These are phyloP conservation scores for Sceliomorpha sp. DNA, from an alignment of 2,888 invertebrate species.

Conservation along the genomic window DNA sequence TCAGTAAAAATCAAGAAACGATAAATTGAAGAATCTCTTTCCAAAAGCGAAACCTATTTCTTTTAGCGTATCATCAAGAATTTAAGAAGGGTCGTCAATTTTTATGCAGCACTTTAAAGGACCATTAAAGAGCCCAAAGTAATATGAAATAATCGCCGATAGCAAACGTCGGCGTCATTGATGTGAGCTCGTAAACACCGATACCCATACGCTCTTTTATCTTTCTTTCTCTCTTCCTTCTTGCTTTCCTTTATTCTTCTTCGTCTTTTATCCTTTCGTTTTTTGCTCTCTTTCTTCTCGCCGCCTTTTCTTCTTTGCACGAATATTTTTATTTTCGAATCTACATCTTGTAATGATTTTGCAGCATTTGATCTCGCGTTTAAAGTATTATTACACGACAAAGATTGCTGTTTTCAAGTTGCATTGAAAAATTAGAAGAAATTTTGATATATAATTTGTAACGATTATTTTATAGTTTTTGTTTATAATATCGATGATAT, in stretches of 20 bases:
- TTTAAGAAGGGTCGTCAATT: constrained; percentile 60
- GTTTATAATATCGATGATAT: too few species aligned
- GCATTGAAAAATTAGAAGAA: too few species aligned
- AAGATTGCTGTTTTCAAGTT: too few species aligned
- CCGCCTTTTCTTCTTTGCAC: constrained; percentile 8
- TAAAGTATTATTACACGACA: too few species aligned
- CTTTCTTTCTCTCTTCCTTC: constrained; percentile 16
- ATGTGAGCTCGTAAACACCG: constrained; percentile 78
- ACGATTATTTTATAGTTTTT: too few species aligned
- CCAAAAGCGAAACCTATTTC: constrained; percentile 56
- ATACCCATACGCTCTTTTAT: constrained; percentile 57
- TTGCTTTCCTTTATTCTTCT: background rate
- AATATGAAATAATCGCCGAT: constrained; percentile 73
- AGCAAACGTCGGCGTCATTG: constrained; percentile 67
- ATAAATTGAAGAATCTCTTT: constrained; percentile 28
- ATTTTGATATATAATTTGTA: too few species aligned
- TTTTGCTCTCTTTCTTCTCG: constrained; percentile 29
- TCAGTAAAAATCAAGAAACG: too few species aligned
- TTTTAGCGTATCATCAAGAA: constrained; percentile 35
- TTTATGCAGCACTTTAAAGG: constrained; percentile 75
- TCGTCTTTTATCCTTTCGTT: constrained; percentile 4
- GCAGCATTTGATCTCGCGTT: too few species aligned
- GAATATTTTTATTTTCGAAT: too few species aligned
- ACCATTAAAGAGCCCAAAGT: constrained; percentile 74
- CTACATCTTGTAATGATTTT: too few species aligned